phyloP scores from a whole-genome alignment of 1,140 invertebrate species.

The Acromyrmex echinatior region DNA sequence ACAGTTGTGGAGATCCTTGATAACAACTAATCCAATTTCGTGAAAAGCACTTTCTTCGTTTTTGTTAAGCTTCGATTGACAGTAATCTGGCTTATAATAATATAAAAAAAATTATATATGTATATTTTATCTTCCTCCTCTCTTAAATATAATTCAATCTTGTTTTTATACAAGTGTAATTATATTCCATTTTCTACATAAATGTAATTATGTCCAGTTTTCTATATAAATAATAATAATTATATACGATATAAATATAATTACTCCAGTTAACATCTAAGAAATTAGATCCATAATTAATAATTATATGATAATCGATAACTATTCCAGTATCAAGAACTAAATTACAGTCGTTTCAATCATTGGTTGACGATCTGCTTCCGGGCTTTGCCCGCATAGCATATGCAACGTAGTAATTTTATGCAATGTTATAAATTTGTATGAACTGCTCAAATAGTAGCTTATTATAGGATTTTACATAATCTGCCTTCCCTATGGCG shows the following conservation, averaged over 20 bases:
- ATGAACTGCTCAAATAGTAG: neutral
- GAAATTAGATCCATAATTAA: constrained; percentile 7
- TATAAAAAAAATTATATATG: too few relatives aligned
- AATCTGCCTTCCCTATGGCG: neutral
- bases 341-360: constrained; percentile 27
- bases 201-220: too few relatives aligned
- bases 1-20: too few relatives aligned
- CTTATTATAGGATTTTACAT: constrained; percentile 27
- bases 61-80: too few relatives aligned
- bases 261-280: constrained; percentile 3
- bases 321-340: constrained; percentile 17
- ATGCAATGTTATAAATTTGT: constrained; percentile 24
- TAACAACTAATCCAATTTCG: too few relatives aligned
- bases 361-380: neutral
- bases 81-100: too few relatives aligned
- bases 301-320: neutral
- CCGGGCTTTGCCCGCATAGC: neutral
- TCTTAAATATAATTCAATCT: too few relatives aligned
- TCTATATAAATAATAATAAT: too few relatives aligned
- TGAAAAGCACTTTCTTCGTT: too few relatives aligned
- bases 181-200: too few relatives aligned
- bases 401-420: neutral
- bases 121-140: too few relatives aligned
- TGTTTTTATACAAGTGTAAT: too few relatives aligned
- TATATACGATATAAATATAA: constrained; percentile 7